Base-by-base conservation (phyloP, 2,888 invertebrate species). In the Andrena chrysosceles region DNA sequence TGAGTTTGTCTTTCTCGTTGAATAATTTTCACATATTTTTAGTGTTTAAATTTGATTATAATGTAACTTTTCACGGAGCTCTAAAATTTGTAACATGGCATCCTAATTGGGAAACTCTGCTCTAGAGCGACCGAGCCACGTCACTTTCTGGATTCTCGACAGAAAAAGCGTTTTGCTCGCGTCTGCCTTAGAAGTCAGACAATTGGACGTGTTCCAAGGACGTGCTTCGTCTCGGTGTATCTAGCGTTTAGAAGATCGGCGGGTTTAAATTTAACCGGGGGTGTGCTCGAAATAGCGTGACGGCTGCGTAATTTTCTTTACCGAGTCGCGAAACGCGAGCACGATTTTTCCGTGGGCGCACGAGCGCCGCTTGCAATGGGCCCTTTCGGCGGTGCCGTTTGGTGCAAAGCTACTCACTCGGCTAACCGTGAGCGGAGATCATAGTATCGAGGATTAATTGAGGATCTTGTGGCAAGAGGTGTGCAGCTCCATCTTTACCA, bases 151-250 rank as follows among this genome's bases (percentile, higher is more conserved):
- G 60, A 66, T 35, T 67, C 66, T 31, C 49, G 10, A 16, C 16
- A 31, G n/a, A 33, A 62, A 29, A 48, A 42, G 6, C 62, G 23
- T n/a, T 49, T 20, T 60, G 49, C 42, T 77, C 31, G 13, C 35
- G 54, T 80, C 10, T 67, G 33, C 63, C 76, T 48, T 71, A 79
- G 33, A 71, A 78, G 49, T 48, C 62, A 84, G 67, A 83, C 77
- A 73, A 85, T 90, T 90, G 90, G 90, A 90, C 26, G 63, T 13
- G 69, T 60, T 89, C 90, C 90, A 90, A 90, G 89, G 89, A 87
- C 88, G 87, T 78, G 80, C 78, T 79, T 67, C 42, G 75, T 76
- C 82, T 71, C 63, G 49, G 63, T 71, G 71, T 63, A 71, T 69
- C 75, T 64, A 59, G 60, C 75, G 62, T 26, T 77, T 68, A 75